These are phyloP conservation scores for Engystomops pustulosus DNA, from an alignment of 2,113 vertebrate species.

Conservation along the genomic window DNA sequence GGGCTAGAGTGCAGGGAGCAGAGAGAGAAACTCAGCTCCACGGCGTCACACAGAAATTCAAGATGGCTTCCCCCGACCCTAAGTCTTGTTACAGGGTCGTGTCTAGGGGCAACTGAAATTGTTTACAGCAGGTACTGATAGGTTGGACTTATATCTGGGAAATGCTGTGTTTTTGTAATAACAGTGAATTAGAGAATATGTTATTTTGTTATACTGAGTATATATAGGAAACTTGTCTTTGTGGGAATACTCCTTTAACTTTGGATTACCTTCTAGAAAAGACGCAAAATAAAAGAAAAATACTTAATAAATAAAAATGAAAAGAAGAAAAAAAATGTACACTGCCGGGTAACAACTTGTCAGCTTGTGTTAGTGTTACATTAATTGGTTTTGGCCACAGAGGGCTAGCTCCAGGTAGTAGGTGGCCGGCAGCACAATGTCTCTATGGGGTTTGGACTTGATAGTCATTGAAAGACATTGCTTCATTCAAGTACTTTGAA, in stretches of 20 bases:
- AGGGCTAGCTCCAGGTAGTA: background rate
- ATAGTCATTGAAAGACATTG: background rate
- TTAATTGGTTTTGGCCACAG: background rate
- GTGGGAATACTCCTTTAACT: no score
- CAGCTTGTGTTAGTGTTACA: slow-evolving; percentile 2
- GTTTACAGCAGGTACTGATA: no score
- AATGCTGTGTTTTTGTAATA: no score
- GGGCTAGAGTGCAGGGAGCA: no score
- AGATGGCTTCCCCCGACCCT: slow-evolving; percentile 20
- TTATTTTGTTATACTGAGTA: no score
- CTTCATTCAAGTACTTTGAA: background rate
- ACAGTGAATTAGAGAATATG: no score
- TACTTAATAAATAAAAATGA: background rate
- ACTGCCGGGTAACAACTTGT: slow-evolving; percentile 15
- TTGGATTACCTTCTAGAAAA: background rate
- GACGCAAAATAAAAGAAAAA: background rate
- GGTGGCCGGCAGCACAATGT: background rate
- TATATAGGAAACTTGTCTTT: no score
- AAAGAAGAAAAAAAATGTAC: background rate
- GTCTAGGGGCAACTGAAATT: no score
- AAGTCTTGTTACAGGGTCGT: no score
- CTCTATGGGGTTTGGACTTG: background rate
- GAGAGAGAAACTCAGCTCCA: no score
- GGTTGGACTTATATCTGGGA: no score
- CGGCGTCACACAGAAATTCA: no score